Evolutionary conservation across 2,113 vertebrate species (phyloP).

Genomic region (Ceyx margarethae): DNA sequence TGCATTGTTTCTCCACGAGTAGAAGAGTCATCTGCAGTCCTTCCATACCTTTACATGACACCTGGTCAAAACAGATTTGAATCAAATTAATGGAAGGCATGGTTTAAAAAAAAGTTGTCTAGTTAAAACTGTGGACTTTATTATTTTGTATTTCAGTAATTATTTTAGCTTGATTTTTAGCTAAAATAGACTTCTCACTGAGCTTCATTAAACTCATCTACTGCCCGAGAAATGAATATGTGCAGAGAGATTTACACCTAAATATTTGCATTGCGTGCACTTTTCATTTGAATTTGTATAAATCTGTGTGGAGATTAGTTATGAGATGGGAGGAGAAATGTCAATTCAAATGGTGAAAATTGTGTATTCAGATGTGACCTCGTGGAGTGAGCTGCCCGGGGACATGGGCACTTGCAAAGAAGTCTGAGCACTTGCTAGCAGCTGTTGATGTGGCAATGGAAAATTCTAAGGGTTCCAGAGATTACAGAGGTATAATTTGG

Average conservation of each 20-base stretch:
- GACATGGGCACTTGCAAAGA: constrained; percentile 1
- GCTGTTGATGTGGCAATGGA: constrained; percentile 67
- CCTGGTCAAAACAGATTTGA: background rate
- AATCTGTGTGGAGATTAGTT: background rate
- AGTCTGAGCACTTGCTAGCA: constrained; percentile 12
- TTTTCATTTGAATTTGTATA: background rate
- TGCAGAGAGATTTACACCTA: background rate
- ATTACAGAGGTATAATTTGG: constrained; percentile 48
- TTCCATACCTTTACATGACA: background rate
- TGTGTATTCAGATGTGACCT: background rate
- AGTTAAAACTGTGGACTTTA: background rate
- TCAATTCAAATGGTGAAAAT: background rate
- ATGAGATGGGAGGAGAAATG: background rate
- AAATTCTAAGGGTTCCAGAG: constrained; percentile 64
- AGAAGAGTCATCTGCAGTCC: background rate
- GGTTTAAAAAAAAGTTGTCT: background rate
- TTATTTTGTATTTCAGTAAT: background rate
- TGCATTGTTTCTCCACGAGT: background rate
- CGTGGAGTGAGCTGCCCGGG: background rate
- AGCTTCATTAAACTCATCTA: background rate
- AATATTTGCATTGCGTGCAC: background rate
- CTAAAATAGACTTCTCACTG: background rate
- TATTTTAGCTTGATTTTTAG: background rate
- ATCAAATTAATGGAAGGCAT: background rate
- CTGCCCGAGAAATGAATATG: background rate